Evolutionary conservation across 2,113 vertebrate species (phyloP), one percentile per base, ranked within the genome.

Genomic region (Silurus glanis): DNA sequence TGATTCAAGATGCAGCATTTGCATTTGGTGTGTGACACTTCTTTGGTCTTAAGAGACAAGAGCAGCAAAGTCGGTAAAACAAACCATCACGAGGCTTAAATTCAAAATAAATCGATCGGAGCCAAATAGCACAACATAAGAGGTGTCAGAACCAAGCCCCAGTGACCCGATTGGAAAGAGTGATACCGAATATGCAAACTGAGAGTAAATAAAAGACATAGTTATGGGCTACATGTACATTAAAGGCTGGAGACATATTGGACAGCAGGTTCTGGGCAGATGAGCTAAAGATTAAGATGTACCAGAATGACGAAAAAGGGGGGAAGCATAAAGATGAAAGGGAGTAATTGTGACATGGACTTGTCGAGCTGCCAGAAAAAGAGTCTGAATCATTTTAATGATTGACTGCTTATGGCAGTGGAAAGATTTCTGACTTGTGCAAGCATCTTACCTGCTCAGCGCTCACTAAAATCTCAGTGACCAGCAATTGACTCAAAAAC

Each of bases 381-480:
- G 47, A 45, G 82, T 9, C 51, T 47, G 17, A 76, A n/a, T 49
- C 23, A n/a, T 61, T 78, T 72, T 16, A 56, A 78, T 64, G n/a
- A 66, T 6, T 55, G 71, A 25, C 83, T 85, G 83, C 47, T 61
- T 49, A 64, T 61, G 25, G 72, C 47, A 28, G 56, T n/a, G 37
- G 47, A 72, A 76, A 58, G 71, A 84, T 55, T 84, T 74, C 67
- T 58, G 64, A 83, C 55, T 71, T 23, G 25, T 47, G 47, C 67
- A 71, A 56, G 66, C 28, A 21, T 45, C 66, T 72, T 74, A 75
- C 51, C 56, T 28, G n/a, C 16, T 51, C 13, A 49, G 58, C 51
- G 59, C 58, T 16, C 13, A 28, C 66, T 21, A 49, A 74, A 75
- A 76, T 25, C 83, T 49, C 23, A 84, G 4, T 49, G 6, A 17